A percentile compares a stretch with the other conserved stretches of the same genome.
Conservation (phyloP, 2,888 invertebrate genomes). For the Gerris lacustris region DNA sequence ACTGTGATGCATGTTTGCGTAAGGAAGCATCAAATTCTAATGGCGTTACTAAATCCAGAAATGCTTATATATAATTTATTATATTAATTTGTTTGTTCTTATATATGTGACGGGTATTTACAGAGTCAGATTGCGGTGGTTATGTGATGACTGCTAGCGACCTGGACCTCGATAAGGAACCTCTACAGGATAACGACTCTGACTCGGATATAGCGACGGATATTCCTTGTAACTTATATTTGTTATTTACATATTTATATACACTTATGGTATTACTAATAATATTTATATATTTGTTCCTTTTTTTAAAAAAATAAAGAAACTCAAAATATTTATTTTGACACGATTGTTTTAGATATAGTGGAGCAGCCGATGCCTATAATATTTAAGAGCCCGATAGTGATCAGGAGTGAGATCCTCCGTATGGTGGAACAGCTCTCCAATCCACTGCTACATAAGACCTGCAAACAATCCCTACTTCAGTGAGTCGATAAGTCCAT, state of each 20-base stretch:
- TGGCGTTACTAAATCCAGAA: no score
- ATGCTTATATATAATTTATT: neutral
- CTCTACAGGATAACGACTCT: slow-evolving; percentile 31
- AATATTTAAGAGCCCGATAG: slow-evolving; percentile 30
- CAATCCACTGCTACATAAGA: slow-evolving; percentile 65
- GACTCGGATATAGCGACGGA: slow-evolving; percentile 29
- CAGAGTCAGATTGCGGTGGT: slow-evolving; percentile 21
- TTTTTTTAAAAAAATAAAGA: no score
- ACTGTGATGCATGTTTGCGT: no score
- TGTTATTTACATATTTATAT: neutral
- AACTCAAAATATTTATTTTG: no score
- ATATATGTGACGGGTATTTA: neutral
- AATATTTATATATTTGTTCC: no score
- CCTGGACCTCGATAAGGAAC: slow-evolving; percentile 29
- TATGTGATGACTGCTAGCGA: slow-evolving; percentile 30
- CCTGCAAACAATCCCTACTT: slow-evolving; percentile 69
- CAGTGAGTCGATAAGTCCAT: slow-evolving; percentile 37
- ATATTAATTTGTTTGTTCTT: neutral
- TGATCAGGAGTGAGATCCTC: slow-evolving; percentile 49
- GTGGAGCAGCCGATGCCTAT: slow-evolving; percentile 28
- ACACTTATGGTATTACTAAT: neutral
- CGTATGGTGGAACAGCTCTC: slow-evolving; percentile 60
- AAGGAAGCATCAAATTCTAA: no score
- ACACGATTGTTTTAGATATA: slow-evolving; percentile 24
- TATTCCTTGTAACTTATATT: slow-evolving; percentile 24